Percentiles rank a stretch among this genome's conserved stretches.
Conservation (phyloP, 2,113 vertebrate species). For the Ciconia stormi region DNA sequence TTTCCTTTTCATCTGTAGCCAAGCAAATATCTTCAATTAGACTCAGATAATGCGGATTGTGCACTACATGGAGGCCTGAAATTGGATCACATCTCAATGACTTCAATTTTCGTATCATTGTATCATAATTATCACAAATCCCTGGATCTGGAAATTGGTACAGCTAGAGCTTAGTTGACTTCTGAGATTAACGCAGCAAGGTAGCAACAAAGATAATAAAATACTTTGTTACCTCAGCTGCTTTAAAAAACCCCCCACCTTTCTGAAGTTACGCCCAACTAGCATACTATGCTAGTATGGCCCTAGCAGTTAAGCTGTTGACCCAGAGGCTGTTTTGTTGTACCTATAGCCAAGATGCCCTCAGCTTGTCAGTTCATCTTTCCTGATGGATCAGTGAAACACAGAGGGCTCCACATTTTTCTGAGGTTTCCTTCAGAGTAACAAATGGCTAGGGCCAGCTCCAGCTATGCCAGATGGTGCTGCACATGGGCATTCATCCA, state of each 20-base stretch:
- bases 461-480: not conserved
- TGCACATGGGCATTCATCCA: not conserved
- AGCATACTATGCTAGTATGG: too few species aligned
- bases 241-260: accelerated
- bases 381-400: not conserved
- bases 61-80: not conserved
- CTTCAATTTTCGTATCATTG: not conserved
- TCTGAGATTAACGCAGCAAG: not conserved
- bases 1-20: slow-evolving; percentile 31
- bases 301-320: not conserved
- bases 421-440: not conserved
- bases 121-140: not conserved
- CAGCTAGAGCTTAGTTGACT: not conserved
- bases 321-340: not conserved
- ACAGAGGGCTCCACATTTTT: not conserved
- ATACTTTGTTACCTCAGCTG: not conserved
- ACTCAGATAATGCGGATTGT: not conserved
- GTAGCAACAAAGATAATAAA: not conserved
- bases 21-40: slow-evolving; percentile 20
- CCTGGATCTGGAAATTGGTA: not conserved
- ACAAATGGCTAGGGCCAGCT: not conserved
- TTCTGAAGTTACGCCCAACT: not conserved
- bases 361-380: not conserved
- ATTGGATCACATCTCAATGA: not conserved
- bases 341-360: not conserved